Conservation (phyloP, 2,797 vertebrate species). For the Tapirus indicus region DNA sequence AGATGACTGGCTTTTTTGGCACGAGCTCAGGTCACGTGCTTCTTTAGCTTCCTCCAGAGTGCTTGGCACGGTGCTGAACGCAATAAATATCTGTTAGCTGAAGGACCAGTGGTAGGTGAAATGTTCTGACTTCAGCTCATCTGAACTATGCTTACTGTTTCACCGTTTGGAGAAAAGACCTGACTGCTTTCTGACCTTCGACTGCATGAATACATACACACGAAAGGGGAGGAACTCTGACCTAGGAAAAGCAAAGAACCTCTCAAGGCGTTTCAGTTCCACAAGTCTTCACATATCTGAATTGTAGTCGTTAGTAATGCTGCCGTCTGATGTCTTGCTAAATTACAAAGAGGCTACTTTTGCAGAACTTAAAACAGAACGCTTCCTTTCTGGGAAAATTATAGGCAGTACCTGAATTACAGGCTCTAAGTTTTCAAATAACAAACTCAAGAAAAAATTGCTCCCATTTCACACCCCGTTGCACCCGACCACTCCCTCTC, state of each 20-base stretch:
- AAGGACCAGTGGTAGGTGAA: neutral
- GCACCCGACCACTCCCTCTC: neutral
- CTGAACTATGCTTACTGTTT: neutral
- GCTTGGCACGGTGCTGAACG: neutral
- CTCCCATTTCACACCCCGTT: neutral
- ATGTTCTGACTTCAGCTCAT: neutral
- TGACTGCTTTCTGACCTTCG: neutral
- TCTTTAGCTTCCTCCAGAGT: neutral
- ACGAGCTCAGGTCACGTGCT: neutral
- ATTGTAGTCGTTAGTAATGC: neutral
- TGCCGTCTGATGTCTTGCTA: conserved; percentile 42
- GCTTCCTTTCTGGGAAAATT: conserved; percentile 64
- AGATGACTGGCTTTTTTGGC: neutral
- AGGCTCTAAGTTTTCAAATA: conserved; percentile 61
- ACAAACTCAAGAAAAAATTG: conserved; percentile 31
- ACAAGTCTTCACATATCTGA: neutral
- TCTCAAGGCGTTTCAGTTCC: neutral
- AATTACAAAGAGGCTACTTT: conserved; percentile 60
- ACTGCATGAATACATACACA: accelerated
- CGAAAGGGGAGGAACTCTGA: neutral
- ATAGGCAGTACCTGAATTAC: conserved; percentile 64
- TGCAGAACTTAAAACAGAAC: conserved; percentile 57
- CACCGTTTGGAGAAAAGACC: neutral
- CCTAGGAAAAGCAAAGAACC: neutral
- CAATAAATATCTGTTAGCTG: neutral